Evolutionary conservation across 2,113 vertebrate genomes (phyloP), one percentile per base, ranked within the genome.

Genomic region (Conger conger): DNA sequence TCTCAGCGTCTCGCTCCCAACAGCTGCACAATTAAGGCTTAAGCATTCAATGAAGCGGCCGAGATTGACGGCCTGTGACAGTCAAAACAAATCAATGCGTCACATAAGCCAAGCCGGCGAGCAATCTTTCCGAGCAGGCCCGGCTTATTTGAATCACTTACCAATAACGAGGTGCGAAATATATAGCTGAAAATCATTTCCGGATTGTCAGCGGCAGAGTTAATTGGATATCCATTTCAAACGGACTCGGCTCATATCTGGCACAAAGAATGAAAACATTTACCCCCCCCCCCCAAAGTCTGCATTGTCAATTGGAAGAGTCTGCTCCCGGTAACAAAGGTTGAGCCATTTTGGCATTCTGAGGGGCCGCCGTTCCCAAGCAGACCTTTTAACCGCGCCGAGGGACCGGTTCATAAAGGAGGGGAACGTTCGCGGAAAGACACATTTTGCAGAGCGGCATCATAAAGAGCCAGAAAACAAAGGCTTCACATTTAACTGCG

Each of bases 211-310:
- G 73, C 17, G 4, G 40, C 53, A 30, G 68, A 83, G 73, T 83
- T 76, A 77, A 78, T 84, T 84, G 76, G 83, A 84, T 54, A 20
- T 16, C 76, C 76, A 38, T 84, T 84, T 54, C 53, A 84, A n/a
- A 27, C 33, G 23, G 42, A 6, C 40, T 76, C n/a, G 60, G n/a
- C 68, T 7, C 35, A 33, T 16, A 11, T 45, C 83, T 27, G 83
- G 83, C 76, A 36, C 1, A 4, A 17, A n/a, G 68, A 73, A n/a
- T 33, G n/a, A 73, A 33, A 73, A 73, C 2, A 30, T 33, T 73
- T 73, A 33, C n/a, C n/a, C n/a, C n/a, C 11, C 5, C 27, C 2
- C 53, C 33, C 27, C n/a, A 27, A 79, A 76, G 83, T 84, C 83
- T 38, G 77, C 83, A 57, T 33, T 84, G 83, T 84, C 79, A 63